Percentiles rank a stretch among this genome's conserved stretches.
These are phyloP conservation scores for Bhutanitis thaidina DNA, from an alignment of 2,888 invertebrate genomes.

Conservation along the genomic window DNA sequence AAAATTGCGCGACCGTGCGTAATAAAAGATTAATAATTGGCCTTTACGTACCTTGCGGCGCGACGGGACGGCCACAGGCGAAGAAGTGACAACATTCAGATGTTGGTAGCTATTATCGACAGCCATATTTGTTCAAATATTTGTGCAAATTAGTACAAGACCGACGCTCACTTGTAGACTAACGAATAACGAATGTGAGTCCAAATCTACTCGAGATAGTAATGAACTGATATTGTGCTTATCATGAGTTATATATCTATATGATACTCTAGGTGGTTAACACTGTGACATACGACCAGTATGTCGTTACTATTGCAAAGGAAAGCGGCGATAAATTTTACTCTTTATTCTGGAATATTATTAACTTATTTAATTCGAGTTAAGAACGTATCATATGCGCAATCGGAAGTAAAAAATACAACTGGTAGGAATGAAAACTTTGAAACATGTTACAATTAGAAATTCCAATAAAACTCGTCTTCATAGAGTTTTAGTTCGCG, in stretches of 20 bases:
- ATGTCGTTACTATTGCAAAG: not conserved
- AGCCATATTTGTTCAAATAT: conserved; percentile 23
- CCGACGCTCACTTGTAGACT: not conserved
- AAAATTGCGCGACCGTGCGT: conserved; percentile 34
- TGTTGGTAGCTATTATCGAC: conserved; percentile 33
- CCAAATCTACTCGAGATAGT: not conserved
- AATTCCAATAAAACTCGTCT: too few species aligned
- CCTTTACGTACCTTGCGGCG: conserved; percentile 50
- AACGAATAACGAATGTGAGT: not conserved
- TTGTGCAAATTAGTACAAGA: conserved; percentile 17
- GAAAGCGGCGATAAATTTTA: too few species aligned
- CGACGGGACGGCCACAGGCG: conserved; percentile 52
- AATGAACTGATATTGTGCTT: not conserved
- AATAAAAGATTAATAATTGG: conserved; percentile 28
- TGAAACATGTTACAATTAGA: too few species aligned
- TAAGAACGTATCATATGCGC: too few species aligned
- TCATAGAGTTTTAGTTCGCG: too few species aligned
- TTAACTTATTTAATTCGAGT: too few species aligned
- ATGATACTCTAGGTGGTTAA: not conserved
- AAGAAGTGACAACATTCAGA: conserved; percentile 50
- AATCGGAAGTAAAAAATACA: too few species aligned
- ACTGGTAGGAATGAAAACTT: too few species aligned
- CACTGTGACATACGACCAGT: not conserved
- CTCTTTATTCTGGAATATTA: too few species aligned
- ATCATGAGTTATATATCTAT: not conserved